phyloP scores from a whole-genome alignment of 2,113 vertebrate genomes.

The Equus przewalskii region DNA sequence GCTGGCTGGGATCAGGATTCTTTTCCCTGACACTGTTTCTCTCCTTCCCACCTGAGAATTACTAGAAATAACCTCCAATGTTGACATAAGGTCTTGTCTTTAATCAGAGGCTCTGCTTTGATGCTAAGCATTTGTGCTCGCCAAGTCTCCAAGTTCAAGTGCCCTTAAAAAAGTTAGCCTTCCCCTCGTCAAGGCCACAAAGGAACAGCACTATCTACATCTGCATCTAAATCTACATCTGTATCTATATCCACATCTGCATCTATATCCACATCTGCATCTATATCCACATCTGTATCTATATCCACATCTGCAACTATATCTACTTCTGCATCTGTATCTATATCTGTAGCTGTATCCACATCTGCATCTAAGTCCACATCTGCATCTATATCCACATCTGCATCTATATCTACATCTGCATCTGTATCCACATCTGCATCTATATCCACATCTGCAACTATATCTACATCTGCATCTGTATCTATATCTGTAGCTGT shows the following conservation, averaged over 20 bases:
- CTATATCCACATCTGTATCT: too few species aligned
- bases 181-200: not conserved
- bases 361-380: not conserved
- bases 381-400: too few species aligned
- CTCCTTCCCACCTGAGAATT: not conserved
- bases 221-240: too few species aligned
- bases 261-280: too few species aligned
- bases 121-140: not conserved
- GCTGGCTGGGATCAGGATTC: too few species aligned
- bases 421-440: too few species aligned
- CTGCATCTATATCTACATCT: too few species aligned
- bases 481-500: too few species aligned
- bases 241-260: too few species aligned
- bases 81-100: not conserved
- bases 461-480: not conserved
- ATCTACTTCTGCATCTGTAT: too few species aligned
- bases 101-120: not conserved
- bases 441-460: too few species aligned
- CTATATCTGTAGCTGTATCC: not conserved
- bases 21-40: not conserved
- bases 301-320: too few species aligned
- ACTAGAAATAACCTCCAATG: not conserved
- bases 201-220: not conserved
- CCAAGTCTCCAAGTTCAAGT: not conserved
- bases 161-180: not conserved